These are phyloP conservation scores for Cephalopterus ornatus DNA, from an alignment of 2,113 vertebrate genomes.

Conservation along the genomic window DNA sequence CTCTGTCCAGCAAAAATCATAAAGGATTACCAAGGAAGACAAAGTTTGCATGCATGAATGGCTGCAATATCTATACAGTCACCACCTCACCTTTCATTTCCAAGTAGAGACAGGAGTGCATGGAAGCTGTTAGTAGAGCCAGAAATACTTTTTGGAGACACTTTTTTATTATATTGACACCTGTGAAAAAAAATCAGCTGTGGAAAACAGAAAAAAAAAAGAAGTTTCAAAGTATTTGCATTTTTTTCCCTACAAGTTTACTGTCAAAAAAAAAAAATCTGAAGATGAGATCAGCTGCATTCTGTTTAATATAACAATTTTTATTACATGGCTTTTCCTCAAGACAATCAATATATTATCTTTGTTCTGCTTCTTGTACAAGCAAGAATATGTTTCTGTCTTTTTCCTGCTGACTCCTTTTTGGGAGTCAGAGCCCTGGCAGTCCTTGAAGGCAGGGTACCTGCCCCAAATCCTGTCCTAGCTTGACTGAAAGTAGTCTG, in stretches of 20 bases:
- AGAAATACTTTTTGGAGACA: not conserved
- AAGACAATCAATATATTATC: not conserved
- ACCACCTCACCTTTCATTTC: not conserved
- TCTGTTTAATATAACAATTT: not conserved
- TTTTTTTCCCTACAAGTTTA: not conserved
- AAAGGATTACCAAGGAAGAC: not conserved
- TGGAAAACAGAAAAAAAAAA: not conserved
- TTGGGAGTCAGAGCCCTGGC: accelerated
- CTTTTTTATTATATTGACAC: not conserved
- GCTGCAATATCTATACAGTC: not conserved
- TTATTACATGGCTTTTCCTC: not conserved
- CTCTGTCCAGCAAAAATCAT: not conserved
- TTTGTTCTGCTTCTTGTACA: not conserved
- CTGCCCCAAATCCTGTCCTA: not conserved
- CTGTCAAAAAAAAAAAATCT: not conserved
- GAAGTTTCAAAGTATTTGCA: accelerated
- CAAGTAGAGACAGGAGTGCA: not conserved
- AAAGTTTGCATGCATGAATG: not conserved
- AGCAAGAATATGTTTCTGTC: not conserved
- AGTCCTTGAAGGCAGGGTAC: not conserved
- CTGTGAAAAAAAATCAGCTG: not conserved
- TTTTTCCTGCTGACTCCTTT: accelerated
- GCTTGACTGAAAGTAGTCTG: not conserved
- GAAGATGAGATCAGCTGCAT: not conserved
- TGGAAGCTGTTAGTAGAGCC: not conserved